phyloP scores from a whole-genome alignment of 2,888 invertebrate genomes.

The Ptychoptera albimana region DNA sequence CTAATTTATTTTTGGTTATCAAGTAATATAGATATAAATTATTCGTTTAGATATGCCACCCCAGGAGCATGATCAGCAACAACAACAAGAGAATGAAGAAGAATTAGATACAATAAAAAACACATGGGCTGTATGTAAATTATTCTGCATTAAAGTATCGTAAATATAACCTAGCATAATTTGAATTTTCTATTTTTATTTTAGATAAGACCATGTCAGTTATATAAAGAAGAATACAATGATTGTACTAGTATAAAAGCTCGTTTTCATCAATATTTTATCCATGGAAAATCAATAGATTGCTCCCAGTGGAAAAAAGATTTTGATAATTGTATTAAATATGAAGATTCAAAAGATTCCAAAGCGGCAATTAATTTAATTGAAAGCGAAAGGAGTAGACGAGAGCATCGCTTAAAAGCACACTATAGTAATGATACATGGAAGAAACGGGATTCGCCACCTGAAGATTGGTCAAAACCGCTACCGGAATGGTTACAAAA shows the following conservation, averaged over 20 bases:
- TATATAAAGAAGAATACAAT: conserved; percentile 66
- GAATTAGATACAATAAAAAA: no score
- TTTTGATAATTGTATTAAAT: conserved; percentile 55
- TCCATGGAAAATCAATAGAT: conserved; percentile 53
- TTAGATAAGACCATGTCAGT: conserved; percentile 60
- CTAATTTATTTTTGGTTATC: no score
- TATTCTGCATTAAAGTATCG: no score
- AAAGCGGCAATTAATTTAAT: conserved; percentile 50
- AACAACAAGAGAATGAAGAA: no score
- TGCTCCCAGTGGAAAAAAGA: conserved; percentile 70
- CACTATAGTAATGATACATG: conserved; percentile 65
- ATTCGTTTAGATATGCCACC: no score
- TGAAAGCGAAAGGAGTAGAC: conserved; percentile 50
- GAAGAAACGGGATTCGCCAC: conserved; percentile 57
- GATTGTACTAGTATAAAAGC: conserved; percentile 61
- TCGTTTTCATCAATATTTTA: conserved; percentile 75
- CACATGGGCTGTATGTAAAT: no score
- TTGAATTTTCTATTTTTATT: neutral
- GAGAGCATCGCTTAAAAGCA: conserved; percentile 41
- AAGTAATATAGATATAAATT: no score
- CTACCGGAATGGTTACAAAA: conserved; percentile 60
- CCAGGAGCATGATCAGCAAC: no score
- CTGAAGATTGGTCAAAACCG: conserved; percentile 65
- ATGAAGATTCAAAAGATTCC: conserved; percentile 39
- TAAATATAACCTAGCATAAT: no score